A percentile compares a stretch with the other conserved stretches of the same genome.
Conservation (phyloP, 2,888 invertebrate genomes). For the Autographa gamma region DNA sequence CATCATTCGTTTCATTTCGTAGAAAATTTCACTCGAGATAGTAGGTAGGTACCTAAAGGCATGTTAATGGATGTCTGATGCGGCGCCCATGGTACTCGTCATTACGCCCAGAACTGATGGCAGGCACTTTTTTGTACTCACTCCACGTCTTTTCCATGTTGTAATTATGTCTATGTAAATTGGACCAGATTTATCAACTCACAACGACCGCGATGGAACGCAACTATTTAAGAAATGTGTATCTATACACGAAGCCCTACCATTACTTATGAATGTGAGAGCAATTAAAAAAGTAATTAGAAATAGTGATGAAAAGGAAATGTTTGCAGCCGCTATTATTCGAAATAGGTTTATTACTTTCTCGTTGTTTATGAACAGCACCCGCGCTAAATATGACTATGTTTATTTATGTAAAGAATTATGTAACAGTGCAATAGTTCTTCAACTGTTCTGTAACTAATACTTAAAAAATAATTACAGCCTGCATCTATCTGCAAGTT, state of each 20-base stretch:
- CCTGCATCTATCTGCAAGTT: neutral
- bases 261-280: constrained; percentile 28
- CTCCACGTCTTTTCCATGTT: constrained; percentile 61
- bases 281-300: constrained; percentile 1
- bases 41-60: constrained; percentile 20
- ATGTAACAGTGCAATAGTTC: neutral
- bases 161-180: constrained; percentile 85
- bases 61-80: constrained; percentile 82
- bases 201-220: constrained; percentile 67
- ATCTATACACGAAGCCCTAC: neutral
- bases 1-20: constrained; percentile 65
- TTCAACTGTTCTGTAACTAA: neutral
- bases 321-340: constrained; percentile 4
- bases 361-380: neutral
- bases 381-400: neutral
- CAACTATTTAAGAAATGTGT: constrained; percentile 61
- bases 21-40: constrained; percentile 55
- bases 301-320: constrained; percentile 1
- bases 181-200: constrained; percentile 82
- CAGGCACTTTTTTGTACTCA: constrained; percentile 51
- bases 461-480: neutral
- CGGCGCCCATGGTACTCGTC: constrained; percentile 68
- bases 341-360: constrained; percentile 6
- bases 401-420: constrained; percentile 12
- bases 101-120: constrained; percentile 62